A percentile compares a stretch with the other conserved stretches of the same genome.
phyloP scores from a whole-genome alignment of 1,140 invertebrate genomes.

The Conopomorpha cramerella region DNA sequence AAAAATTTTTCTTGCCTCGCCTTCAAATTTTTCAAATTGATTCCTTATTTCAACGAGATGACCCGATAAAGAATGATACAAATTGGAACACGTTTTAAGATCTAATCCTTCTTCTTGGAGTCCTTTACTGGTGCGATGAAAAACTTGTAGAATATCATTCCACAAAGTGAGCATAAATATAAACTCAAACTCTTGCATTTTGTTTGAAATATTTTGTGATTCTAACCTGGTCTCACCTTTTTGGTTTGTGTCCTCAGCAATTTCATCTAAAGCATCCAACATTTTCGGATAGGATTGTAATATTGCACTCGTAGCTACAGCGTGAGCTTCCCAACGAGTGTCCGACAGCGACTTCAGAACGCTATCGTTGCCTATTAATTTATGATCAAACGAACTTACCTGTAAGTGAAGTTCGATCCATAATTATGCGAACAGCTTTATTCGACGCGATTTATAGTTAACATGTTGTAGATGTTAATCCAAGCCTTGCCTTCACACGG shows the following conservation, averaged over 20 bases:
- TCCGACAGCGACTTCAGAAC: too few relatives aligned
- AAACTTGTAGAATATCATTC: constrained; percentile 1
- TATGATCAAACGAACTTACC: too few relatives aligned
- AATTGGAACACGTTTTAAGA: background rate
- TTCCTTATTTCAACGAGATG: background rate
- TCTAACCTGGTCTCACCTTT: constrained; percentile 1
- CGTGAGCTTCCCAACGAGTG: too few relatives aligned
- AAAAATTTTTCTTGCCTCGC: background rate
- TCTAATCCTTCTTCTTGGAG: background rate
- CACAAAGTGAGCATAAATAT: constrained; percentile 1
- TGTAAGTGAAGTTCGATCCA: too few relatives aligned
- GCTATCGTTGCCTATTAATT: too few relatives aligned
- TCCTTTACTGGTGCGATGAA: constrained; percentile 1
- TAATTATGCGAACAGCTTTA: too few relatives aligned
- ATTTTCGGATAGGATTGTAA: constrained; percentile 1
- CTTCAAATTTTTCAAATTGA: background rate
- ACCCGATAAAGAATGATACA: too few relatives aligned
- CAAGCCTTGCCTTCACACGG: too few relatives aligned
- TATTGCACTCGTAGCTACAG: too few relatives aligned
- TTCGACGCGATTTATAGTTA: too few relatives aligned
- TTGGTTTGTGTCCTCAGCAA: constrained; percentile 1
- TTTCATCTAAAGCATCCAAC: background rate
- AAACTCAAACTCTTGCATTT: constrained; percentile 2
- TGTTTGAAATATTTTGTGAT: constrained; percentile 1
- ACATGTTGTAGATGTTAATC: too few relatives aligned